Evolutionary conservation across 2,888 invertebrate species (phyloP), one percentile per base, ranked within the genome.

Genomic region (Sipha maydis): DNA sequence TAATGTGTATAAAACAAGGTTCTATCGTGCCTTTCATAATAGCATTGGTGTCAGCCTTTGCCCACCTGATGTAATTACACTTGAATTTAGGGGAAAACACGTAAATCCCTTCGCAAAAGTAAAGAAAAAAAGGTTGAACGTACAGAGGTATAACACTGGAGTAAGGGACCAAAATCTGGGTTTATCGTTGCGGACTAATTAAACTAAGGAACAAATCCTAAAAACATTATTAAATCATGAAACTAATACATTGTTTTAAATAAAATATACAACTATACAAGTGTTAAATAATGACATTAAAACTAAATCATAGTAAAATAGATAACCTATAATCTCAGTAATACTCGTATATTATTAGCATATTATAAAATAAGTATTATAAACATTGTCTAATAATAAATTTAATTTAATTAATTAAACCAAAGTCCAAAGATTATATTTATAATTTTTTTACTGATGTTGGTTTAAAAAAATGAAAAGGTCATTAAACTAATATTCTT

Each of bases 31-130:
- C 82, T 19, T 41, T 88, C 69, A 82, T 88, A 88, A 88, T 88
- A 88, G 82, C 67, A 88, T 82, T 67, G 88, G 88, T 88, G 88
- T 88, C 82, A 82, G 88, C 88, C 82, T 31, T 82, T 67, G 67
- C 61, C 88, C 80, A 76, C 88, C 88, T 76, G 82, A 88, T 75
- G 67, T 88, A 88, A 88, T 88, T 88, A 88, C 75, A 88, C 88
- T 82, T 56, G 82, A 88, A 82, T 82, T 88, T 48, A 28, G n/a
- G 48, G 9, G 41, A 25, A 34, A 28, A 82, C 82, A 76, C 82
- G 88, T 88, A 75, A 82, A 88, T 88, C 67, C 75, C 82, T 75
- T 71, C 38, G 25, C 25, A 56, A 79, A 61, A 41, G 79, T 69
- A 85, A 69, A 85, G 76, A 79, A 86, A 79, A 83, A 86, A 86